These are phyloP conservation scores for Malacosoma neustria DNA, from an alignment of 2,888 invertebrate genomes.

Conservation along the genomic window DNA sequence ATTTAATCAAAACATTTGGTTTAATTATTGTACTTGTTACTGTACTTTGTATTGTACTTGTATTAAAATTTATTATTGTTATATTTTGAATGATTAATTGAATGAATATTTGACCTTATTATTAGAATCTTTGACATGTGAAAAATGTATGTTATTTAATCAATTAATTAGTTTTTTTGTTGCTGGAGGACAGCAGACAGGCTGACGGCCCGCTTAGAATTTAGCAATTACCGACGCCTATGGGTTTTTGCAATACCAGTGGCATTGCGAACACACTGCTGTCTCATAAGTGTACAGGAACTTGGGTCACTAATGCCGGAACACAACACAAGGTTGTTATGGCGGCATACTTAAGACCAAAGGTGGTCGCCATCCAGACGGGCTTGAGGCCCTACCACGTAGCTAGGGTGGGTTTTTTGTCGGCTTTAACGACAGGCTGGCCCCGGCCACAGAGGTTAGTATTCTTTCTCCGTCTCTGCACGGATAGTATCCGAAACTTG, in stretches of 20 bases:
- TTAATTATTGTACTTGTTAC: no score
- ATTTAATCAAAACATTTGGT: no score
- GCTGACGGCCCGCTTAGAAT: not conserved
- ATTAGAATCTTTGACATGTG: no score
- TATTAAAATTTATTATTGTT: no score
- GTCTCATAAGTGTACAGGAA: not conserved
- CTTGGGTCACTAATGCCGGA: not conserved
- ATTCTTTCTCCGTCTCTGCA: not conserved
- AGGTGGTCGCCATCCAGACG: not conserved
- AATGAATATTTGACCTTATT: no score
- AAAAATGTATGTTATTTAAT: no score
- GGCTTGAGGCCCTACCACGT: not conserved
- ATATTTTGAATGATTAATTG: no score
- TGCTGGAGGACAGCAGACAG: not conserved
- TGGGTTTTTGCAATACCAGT: not conserved
- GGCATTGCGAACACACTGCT: not conserved
- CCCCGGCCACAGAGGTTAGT: not conserved
- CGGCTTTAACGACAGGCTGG: no score
- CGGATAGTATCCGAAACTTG: no score
- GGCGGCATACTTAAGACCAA: not conserved
- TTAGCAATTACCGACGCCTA: not conserved
- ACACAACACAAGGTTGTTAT: not conserved
- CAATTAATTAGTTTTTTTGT: not conserved
- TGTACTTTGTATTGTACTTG: no score
- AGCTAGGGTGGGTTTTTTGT: not conserved